These are phyloP conservation scores for Argyresthia goedartella DNA, from an alignment of 2,888 invertebrate genomes.

Conservation along the genomic window DNA sequence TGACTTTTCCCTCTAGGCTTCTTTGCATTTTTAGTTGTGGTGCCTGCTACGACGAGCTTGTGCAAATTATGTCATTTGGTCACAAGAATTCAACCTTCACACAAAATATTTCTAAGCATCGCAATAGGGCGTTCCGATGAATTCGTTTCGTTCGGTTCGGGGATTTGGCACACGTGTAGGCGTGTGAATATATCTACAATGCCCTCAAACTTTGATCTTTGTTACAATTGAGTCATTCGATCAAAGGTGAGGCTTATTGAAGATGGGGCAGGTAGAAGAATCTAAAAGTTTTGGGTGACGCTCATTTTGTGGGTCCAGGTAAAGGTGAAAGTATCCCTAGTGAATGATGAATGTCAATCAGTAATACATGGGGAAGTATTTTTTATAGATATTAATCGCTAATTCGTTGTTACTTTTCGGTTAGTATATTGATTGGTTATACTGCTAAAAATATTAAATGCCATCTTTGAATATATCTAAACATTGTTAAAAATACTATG, in stretches of 20 bases:
- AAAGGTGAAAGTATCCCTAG: conserved; percentile 24
- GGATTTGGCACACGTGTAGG: conserved; percentile 50
- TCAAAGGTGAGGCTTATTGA: conserved; percentile 8
- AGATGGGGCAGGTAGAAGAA: neutral
- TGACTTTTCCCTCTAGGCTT: conserved; percentile 50
- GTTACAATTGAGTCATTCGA: conserved; percentile 22
- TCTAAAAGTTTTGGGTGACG: too few species aligned
- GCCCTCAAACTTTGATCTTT: conserved; percentile 7
- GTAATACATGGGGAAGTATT: neutral
- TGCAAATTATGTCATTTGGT: conserved; percentile 51
- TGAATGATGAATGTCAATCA: conserved; percentile 11
- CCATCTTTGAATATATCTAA: too few species aligned
- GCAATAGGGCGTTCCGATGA: conserved; percentile 7
- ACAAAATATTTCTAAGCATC: conserved; percentile 25
- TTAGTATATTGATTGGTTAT: too few species aligned
- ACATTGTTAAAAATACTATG: too few species aligned
- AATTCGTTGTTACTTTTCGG: too few species aligned
- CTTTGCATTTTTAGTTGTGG: conserved; percentile 42
- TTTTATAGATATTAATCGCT: too few species aligned
- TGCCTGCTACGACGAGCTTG: conserved; percentile 43
- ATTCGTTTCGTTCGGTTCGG: conserved; percentile 9
- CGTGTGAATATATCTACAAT: conserved; percentile 37
- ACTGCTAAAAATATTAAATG: too few species aligned
- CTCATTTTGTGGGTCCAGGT: conserved; percentile 14
- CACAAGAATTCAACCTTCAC: conserved; percentile 25